A percentile compares a stretch with the other conserved stretches of the same genome.
Evolutionary conservation across 53 echinoderm and acorn worm species (phyloP).

Genomic region (Henricia sp.): DNA sequence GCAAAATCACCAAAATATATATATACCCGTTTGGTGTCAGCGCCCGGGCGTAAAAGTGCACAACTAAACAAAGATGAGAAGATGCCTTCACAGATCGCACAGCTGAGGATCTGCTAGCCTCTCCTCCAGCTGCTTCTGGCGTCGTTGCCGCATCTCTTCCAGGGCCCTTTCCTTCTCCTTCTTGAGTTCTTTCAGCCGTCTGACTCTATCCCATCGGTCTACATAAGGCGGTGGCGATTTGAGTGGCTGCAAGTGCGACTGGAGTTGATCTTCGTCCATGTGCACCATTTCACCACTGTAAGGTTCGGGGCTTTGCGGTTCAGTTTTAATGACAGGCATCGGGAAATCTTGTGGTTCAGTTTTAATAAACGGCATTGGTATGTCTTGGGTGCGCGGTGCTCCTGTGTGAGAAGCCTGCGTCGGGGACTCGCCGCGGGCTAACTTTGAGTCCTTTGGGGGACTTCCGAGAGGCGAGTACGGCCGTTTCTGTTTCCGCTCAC

Average conservation of each 20-base stretch:
- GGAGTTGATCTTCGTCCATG: background rate
- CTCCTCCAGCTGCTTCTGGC: constrained; percentile 15
- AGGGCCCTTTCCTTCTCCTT: constrained; percentile 39
- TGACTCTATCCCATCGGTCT: constrained; percentile 8
- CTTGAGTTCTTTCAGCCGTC: constrained; percentile 14
- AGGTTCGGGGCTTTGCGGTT: background rate
- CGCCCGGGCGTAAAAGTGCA: too few species aligned
- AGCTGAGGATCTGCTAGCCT: constrained; percentile 37
- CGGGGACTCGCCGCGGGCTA: background rate
- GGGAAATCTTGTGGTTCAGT: background rate
- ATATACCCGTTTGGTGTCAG: too few species aligned
- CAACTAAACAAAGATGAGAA: background rate
- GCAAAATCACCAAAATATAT: too few species aligned
- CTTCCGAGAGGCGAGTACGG: constrained; percentile 7
- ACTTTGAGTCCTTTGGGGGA: background rate
- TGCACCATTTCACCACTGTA: background rate
- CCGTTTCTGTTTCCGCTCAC: constrained; percentile 15
- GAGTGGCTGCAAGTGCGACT: constrained; percentile 9
- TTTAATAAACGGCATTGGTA: background rate
- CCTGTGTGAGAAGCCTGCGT: background rate
- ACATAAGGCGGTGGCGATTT: background rate
- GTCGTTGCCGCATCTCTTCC: constrained; percentile 16
- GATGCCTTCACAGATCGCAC: constrained; percentile 5
- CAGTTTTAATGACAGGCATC: background rate
- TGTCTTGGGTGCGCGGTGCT: background rate